Base-by-base conservation (phyloP, 2,113 vertebrate species). In the Mionectes macconnelli region DNA sequence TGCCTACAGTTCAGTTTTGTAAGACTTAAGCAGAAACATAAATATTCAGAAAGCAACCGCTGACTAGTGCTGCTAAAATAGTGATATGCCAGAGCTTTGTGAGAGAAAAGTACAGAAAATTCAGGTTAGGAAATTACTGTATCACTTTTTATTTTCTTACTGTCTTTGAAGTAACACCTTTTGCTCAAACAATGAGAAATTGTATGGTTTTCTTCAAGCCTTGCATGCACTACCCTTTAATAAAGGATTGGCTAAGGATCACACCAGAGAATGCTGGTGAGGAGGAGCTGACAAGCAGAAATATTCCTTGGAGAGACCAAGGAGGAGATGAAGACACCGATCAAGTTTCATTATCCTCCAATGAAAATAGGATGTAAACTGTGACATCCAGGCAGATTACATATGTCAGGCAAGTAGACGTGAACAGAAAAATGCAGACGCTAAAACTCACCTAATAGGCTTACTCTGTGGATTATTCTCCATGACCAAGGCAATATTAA, bases 1-100 rank as follows among this genome's bases (percentile, higher is more conserved):
- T 97, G 93, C 92, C 92, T 95, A 87, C 68, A 85, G 95, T 97
- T 97, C 82, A 52, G 81, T 97, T 97, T 96, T 67, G 59, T 96
- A 90, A 94, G 93, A 96, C 97, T 95, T 96, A 68, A 96, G 94
- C 96, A 72, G 86, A 93, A 97, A 93, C 17, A 4, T 64, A 90
- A 93, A 33, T 89, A 93, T 95, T 93, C 45, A 55, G 72, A 80
- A 89, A 89, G 59, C 92, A 95, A 67, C 59, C 87, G 69, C 77
- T 95, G 73, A 90, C 80, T 93, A 87, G 91, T 85, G 45, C 85
- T 95, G 74, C 42, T 90, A 91, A 95, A 94, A 90, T 47, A 96
- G 66, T 86, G 20, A 87, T n/a, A 39, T 20, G 12, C 55, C 56
- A 92, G 94, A 78, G 59, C 64, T 96, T 56, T 91, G 63, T 30